Evolutionary conservation across 2,113 vertebrate genomes (phyloP).

Genomic region (Lanius ludovicianus): DNA sequence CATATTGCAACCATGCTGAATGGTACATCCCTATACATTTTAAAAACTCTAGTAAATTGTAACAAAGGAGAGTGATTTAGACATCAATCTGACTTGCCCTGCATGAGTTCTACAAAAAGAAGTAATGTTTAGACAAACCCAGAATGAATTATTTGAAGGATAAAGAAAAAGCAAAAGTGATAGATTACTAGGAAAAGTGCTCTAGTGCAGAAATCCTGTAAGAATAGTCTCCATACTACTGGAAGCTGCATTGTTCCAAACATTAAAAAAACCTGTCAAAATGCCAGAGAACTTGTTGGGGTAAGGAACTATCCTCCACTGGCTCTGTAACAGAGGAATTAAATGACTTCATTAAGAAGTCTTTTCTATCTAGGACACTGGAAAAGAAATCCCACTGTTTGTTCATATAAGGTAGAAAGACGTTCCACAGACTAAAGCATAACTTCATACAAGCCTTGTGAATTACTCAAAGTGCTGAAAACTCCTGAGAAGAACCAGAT

Average conservation of each 20-base stretch:
- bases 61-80: neutral
- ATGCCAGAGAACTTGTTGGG: neutral
- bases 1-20: neutral
- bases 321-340: constrained; percentile 20
- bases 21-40: neutral
- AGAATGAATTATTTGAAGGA: neutral
- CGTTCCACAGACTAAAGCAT: neutral
- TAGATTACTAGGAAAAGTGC: neutral
- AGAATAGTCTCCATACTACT: neutral
- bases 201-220: neutral
- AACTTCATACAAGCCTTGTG: constrained; percentile 21
- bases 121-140: neutral
- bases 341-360: constrained; percentile 15
- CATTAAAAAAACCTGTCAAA: neutral
- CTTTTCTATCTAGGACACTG: constrained; percentile 9
- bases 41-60: neutral
- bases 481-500: constrained; percentile 59
- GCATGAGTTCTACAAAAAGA: neutral
- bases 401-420: constrained; percentile 62
- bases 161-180: neutral
- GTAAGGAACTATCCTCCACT: neutral
- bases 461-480: constrained; percentile 54
- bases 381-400: constrained; percentile 2
- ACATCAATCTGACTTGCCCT: neutral
- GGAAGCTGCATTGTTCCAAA: neutral